Evolutionary conservation across 2,113 vertebrate species (phyloP).

Genomic region (Phoxinus phoxinus): DNA sequence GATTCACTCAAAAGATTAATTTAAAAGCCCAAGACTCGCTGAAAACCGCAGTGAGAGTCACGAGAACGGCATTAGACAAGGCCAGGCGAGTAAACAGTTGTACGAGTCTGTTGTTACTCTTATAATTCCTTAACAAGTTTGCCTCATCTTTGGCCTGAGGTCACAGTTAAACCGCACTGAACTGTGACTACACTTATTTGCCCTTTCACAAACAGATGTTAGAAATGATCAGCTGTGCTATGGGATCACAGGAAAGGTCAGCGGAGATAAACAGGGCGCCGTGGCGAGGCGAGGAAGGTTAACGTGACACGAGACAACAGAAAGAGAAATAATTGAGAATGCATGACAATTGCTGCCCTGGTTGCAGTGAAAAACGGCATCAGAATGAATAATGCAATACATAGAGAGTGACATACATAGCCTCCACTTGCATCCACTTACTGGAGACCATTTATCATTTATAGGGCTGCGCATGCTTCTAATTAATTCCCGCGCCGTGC

Average conservation of each 20-base stretch:
- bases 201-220: slow-evolving; percentile 45
- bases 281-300: slow-evolving; percentile 2
- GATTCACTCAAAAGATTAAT: slow-evolving; percentile 2
- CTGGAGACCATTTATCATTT: slow-evolving; percentile 43
- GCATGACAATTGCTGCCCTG: slow-evolving; percentile 17
- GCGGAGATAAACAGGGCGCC: background rate
- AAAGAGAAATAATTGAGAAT: slow-evolving; percentile 13
- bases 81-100: background rate
- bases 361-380: slow-evolving; percentile 14
- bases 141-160: background rate
- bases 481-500: slow-evolving; percentile 50
- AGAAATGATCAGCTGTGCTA: slow-evolving; percentile 25
- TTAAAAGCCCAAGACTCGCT: background rate
- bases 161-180: slow-evolving; percentile 1
- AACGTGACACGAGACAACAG: background rate
- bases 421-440: slow-evolving; percentile 42
- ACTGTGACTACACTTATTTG: slow-evolving; percentile 34
- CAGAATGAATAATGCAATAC: slow-evolving; percentile 38
- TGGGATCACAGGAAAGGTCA: slow-evolving; percentile 31
- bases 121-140: slow-evolving; percentile 32
- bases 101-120: slow-evolving; percentile 58
- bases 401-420: slow-evolving; percentile 39
- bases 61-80: background rate
- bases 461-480: slow-evolving; percentile 22
- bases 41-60: background rate